A percentile compares a stretch with the other conserved stretches of the same genome.
phyloP scores from a whole-genome alignment of 2,113 vertebrate genomes.

The Taxidea taxus region DNA sequence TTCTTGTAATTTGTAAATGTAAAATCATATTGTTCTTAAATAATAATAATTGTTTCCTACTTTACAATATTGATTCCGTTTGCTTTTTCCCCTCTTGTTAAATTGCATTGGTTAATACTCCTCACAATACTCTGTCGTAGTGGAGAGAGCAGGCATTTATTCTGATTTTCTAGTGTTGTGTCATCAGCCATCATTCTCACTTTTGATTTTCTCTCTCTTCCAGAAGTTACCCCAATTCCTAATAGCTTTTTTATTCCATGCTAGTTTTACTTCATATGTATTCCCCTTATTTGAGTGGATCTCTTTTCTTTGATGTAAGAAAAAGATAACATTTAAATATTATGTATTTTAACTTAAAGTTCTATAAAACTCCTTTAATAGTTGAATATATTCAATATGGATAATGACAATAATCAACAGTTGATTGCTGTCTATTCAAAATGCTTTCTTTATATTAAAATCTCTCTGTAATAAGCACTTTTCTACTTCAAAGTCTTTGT shows the following conservation, averaged over 20 bases:
- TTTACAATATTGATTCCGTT: not conserved
- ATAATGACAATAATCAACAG: not conserved
- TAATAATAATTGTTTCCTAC: not conserved
- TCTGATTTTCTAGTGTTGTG: not conserved
- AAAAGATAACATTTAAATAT: not conserved
- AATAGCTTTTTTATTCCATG: not conserved
- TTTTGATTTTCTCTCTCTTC: not conserved
- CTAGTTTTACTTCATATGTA: not conserved
- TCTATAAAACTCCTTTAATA: not conserved
- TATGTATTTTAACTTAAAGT: not conserved
- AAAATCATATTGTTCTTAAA: not conserved
- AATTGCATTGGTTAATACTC: not conserved
- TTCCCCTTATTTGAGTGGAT: not conserved
- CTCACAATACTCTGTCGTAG: not conserved
- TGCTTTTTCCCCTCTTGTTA: not conserved
- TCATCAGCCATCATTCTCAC: not conserved
- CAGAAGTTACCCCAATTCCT: not conserved
- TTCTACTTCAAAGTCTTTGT: not conserved
- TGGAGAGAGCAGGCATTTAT: not conserved
- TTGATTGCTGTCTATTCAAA: not conserved
- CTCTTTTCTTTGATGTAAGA: not conserved
- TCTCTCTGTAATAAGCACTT: not conserved
- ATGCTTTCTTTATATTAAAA: not conserved
- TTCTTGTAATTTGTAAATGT: not conserved
- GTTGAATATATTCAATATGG: not conserved